phyloP scores from a whole-genome alignment of 2,888 invertebrate genomes.

The Plebejus anna region DNA sequence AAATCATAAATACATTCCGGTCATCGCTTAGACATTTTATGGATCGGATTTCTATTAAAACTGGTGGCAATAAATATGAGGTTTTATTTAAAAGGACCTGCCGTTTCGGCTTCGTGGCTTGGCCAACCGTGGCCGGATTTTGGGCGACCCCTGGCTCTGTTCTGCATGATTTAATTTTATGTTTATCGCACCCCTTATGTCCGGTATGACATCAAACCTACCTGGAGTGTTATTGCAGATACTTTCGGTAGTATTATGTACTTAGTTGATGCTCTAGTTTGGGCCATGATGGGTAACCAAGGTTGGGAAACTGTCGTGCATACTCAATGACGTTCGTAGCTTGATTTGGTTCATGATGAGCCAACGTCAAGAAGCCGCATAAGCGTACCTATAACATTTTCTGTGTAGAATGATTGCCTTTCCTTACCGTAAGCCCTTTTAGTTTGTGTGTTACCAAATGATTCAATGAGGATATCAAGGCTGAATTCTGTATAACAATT shows the following conservation, averaged over 20 bases:
- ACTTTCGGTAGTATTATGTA: no score
- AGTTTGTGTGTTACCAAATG: neutral
- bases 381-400: no score
- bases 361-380: no score
- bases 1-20: constrained; percentile 25
- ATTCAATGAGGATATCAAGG: neutral
- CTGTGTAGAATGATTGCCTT: neutral
- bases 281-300: no score
- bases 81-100: constrained; percentile 24
- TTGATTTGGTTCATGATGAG: no score
- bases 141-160: constrained; percentile 18
- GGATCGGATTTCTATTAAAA: constrained; percentile 25
- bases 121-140: constrained; percentile 9
- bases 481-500: neutral
- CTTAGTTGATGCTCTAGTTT: no score
- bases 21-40: constrained; percentile 25
- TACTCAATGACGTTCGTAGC: no score
- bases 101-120: constrained; percentile 16
- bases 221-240: neutral
- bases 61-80: constrained; percentile 23
- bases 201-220: neutral
- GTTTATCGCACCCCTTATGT: neutral
- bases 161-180: constrained; percentile 24
- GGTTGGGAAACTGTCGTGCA: no score
- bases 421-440: neutral